These are phyloP conservation scores for Enteromius thamalakanensis DNA, from an alignment of 2,797 vertebrate genomes.

Conservation along the genomic window DNA sequence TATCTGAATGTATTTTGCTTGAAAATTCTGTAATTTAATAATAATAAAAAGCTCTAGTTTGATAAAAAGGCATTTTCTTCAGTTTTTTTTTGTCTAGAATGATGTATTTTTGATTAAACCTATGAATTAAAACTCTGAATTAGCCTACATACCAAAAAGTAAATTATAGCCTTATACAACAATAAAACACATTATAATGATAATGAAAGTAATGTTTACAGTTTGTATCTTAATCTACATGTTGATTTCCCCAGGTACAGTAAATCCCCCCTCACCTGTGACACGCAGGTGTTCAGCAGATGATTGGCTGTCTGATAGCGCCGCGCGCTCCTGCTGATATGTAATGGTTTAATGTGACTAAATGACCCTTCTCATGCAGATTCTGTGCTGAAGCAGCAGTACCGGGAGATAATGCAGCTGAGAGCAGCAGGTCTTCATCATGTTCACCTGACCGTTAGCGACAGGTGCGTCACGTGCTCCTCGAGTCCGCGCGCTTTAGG, in stretches of 20 bases:
- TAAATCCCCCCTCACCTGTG: constrained; percentile 39
- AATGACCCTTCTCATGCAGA: not conserved
- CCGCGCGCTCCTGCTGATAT: constrained; percentile 22
- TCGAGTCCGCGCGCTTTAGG: constrained; percentile 49
- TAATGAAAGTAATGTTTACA: not conserved
- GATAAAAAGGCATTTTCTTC: too few relatives aligned
- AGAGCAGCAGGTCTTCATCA: constrained; percentile 41
- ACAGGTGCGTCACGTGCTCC: constrained; percentile 38
- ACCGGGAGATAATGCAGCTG: constrained; percentile 21
- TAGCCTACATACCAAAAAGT: too few relatives aligned
- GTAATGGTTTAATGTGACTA: not conserved
- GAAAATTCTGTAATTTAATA: too few relatives aligned
- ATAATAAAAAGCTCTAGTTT: too few relatives aligned
- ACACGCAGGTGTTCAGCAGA: not conserved
- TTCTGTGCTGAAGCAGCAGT: not conserved
- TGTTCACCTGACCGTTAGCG: constrained; percentile 39
- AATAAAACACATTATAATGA: not conserved
- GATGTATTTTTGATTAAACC: too few relatives aligned
- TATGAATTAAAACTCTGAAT: not conserved
- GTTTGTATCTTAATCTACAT: not conserved
- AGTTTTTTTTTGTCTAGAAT: too few relatives aligned
- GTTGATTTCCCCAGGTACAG: not conserved
- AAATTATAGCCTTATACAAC: not conserved
- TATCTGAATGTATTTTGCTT: too few relatives aligned
- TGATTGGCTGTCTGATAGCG: not conserved